Conservation (phyloP, 2,888 invertebrate species). For the Drosophila sordidula region DNA sequence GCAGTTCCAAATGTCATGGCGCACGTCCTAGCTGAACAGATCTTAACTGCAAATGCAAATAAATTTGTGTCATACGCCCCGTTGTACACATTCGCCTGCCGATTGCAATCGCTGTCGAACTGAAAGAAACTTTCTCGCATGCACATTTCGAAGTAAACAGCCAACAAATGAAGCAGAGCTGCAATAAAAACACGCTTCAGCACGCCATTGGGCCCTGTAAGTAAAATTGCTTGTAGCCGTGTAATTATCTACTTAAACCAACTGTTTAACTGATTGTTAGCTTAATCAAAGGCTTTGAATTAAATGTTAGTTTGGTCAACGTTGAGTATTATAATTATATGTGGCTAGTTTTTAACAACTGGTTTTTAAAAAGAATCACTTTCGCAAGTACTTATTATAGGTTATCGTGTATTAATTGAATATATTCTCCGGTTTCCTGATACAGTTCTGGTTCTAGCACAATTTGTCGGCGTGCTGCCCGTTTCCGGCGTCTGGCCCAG, state of each 20-base stretch:
- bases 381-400: not conserved
- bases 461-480: constrained; percentile 86
- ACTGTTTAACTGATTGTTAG: constrained; percentile 3
- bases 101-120: constrained; percentile 31
- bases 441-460: constrained; percentile 85
- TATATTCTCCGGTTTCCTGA: not conserved
- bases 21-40: constrained; percentile 31
- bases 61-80: constrained; percentile 36
- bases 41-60: constrained; percentile 48
- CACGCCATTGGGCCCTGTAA: constrained; percentile 85
- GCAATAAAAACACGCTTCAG: constrained; percentile 84
- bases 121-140: constrained; percentile 3
- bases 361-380: not conserved
- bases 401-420: not conserved
- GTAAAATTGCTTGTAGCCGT: constrained; percentile 27
- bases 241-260: not conserved
- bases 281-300: not conserved
- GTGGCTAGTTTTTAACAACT: not conserved
- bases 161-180: constrained; percentile 53
- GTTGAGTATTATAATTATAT: not conserved
- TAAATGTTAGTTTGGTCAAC: not conserved
- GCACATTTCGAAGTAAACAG: constrained; percentile 29
- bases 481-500: constrained; percentile 85
- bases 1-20: constrained; percentile 49
- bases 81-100: constrained; percentile 9